phyloP scores from a whole-genome alignment of 2,888 invertebrate genomes.

The Metopia argyrocephala region DNA sequence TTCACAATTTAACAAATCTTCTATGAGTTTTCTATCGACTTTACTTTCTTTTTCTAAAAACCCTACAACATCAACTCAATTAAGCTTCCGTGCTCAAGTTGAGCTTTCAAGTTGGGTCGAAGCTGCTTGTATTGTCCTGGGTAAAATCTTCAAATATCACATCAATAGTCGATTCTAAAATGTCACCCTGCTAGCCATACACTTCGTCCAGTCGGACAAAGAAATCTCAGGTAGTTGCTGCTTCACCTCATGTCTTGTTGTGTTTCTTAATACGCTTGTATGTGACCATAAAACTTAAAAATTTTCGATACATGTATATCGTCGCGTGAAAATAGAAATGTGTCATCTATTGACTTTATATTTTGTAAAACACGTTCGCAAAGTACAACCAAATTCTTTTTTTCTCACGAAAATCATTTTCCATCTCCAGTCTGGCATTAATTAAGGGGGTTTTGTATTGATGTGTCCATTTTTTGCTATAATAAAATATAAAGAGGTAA shows the following conservation, averaged over 20 bases:
- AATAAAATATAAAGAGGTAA: background rate
- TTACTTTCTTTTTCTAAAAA: background rate
- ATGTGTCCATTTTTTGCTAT: constrained; percentile 6
- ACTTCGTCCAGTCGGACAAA: constrained; percentile 23
- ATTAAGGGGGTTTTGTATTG: background rate
- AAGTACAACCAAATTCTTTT: constrained; percentile 7
- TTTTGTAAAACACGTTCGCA: constrained; percentile 13
- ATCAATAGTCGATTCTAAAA: background rate
- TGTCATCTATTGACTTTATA: constrained; percentile 2
- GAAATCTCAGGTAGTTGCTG: constrained; percentile 5
- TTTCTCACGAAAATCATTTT: constrained; percentile 11
- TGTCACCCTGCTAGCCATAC: constrained; percentile 9
- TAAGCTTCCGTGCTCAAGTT: constrained; percentile 3
- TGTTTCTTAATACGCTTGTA: constrained; percentile 22
- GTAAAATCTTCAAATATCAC: background rate
- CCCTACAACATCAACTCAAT: background rate
- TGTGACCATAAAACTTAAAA: constrained; percentile 30
- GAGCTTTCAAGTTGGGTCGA: too few species aligned
- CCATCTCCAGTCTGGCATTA: constrained; percentile 4
- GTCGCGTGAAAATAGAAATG: constrained; percentile 24
- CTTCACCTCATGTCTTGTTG: constrained; percentile 14
- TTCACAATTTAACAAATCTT: constrained; percentile 19
- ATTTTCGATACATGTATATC: constrained; percentile 4
- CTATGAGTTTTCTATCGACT: background rate
- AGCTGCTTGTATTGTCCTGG: background rate